Evolutionary conservation across 2,888 invertebrate genomes (phyloP), one percentile per base, ranked within the genome.

Genomic region (Drosophila limbata): DNA sequence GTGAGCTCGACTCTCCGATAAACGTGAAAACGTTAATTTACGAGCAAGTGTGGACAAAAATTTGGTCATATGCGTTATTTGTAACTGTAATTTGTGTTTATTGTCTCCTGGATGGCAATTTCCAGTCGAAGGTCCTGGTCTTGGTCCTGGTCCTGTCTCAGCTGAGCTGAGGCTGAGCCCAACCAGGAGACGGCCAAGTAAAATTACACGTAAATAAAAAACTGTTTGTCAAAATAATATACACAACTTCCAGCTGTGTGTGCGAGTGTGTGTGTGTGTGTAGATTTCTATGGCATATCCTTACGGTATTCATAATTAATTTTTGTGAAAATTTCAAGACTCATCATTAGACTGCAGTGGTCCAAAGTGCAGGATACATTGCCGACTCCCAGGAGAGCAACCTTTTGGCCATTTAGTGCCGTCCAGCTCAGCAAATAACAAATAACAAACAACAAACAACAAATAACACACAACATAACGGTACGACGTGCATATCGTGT

Each of bases 341-440:
- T 89, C 89, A 89, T 85, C 86, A 78, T 81, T 73, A 57, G 51
- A 71, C 57, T 70, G 81, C 71, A 79, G 19, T 59, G 69, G 57
- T 31, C 75, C 75, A 69, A 28, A 74, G 65, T 62, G 80, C 59
- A 67, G 77, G 83, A 71, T 77, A 75, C 45, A 56, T 37, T 40
- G 65, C 61, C 64, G 53, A 59, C 64, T 87, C 89, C 89, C 89
- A 67, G 59, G 88, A 75, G 90, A 81, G 71, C 71, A 75, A 91
- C 91, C 91, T 90, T 91, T 90, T 90, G 91, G 90, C 90, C 88
- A 90, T 90, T 91, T 90, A 89, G 87, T 90, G 85, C 79, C 77
- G 85, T 77, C 71, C 76, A 63, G 65, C 69, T 61, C 77, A 77
- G 70, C 72, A 71, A 66, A 60, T 51, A 65, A 63, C 42, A 44